phyloP scores from a whole-genome alignment of 92 coral and sea anemone genomes.

The Porites lobata region DNA sequence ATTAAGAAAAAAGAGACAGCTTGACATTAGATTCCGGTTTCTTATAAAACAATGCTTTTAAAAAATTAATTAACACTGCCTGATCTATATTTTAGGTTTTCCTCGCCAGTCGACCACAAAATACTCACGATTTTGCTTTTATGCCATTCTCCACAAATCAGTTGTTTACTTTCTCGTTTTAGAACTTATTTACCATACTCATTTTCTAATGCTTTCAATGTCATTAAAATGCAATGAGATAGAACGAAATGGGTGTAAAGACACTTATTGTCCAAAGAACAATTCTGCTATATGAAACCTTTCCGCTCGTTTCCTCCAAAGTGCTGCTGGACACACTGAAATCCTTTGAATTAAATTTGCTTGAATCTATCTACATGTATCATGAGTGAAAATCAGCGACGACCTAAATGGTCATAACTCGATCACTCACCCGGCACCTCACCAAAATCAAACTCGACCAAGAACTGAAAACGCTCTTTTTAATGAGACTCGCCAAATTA shows the following conservation, averaged over 20 bases:
- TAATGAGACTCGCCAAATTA: background rate
- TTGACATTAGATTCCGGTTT: slow-evolving; percentile 31
- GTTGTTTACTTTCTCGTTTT: slow-evolving; percentile 31
- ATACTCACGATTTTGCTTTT: background rate
- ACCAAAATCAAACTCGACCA: too few species aligned
- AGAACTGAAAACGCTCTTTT: too few species aligned
- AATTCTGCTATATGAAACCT: background rate
- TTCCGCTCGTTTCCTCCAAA: background rate
- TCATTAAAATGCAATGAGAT: slow-evolving; percentile 25
- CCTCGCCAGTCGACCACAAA: background rate
- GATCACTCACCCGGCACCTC: too few species aligned
- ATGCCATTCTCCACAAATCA: slow-evolving; percentile 14
- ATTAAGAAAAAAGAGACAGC: background rate
- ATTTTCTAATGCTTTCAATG: slow-evolving; percentile 14
- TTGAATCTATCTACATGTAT: background rate
- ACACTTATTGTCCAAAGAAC: slow-evolving; percentile 4
- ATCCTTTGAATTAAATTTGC: background rate
- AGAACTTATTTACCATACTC: slow-evolving; percentile 23
- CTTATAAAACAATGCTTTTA: background rate
- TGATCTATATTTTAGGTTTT: background rate
- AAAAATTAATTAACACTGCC: slow-evolving; percentile 28
- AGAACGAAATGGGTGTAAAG: background rate
- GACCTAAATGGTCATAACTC: background rate
- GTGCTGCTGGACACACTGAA: background rate
- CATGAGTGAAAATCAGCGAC: background rate